Conservation (phyloP, 2,888 invertebrate species). For the Caenorhabditis sp. region DNA sequence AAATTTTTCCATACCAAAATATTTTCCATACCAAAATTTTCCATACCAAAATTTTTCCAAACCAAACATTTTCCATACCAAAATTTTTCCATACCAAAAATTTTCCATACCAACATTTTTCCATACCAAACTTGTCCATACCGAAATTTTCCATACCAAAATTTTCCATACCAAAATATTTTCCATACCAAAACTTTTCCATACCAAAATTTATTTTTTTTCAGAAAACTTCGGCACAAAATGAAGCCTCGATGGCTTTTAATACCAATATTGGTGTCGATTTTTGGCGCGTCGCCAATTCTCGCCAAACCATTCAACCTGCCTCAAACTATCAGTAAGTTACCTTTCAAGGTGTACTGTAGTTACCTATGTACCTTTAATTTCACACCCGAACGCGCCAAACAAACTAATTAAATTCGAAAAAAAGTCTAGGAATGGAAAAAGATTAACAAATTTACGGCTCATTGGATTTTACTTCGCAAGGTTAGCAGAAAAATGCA, state of each 20-base stretch:
- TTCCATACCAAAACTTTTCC: too few relatives aligned
- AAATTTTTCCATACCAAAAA: too few relatives aligned
- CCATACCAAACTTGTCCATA: too few relatives aligned
- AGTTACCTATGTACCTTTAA: background rate
- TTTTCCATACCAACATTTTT: too few relatives aligned
- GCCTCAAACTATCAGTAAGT: slow-evolving; percentile 53
- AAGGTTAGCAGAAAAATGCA: background rate
- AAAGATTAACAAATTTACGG: background rate
- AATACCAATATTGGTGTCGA: slow-evolving; percentile 21
- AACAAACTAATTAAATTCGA: background rate
- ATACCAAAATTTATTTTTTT: background rate
- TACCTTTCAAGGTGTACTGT: background rate
- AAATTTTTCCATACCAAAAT: too few relatives aligned
- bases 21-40: too few relatives aligned
- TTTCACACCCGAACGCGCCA: background rate
- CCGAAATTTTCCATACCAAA: background rate
- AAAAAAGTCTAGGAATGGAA: background rate
- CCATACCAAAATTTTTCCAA: too few relatives aligned
- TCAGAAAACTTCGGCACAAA: slow-evolving; percentile 5
- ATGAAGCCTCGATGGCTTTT: slow-evolving; percentile 46
- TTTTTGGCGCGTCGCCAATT: slow-evolving; percentile 2
- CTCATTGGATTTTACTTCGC: background rate
- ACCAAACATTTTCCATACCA: too few relatives aligned
- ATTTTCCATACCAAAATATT: too few relatives aligned
- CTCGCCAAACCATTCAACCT: slow-evolving; percentile 39